Percentiles rank a stretch among this genome's conserved stretches.
These are phyloP conservation scores for Gambusia holbrooki DNA, from an alignment of 2,113 vertebrate genomes.

Conservation along the genomic window DNA sequence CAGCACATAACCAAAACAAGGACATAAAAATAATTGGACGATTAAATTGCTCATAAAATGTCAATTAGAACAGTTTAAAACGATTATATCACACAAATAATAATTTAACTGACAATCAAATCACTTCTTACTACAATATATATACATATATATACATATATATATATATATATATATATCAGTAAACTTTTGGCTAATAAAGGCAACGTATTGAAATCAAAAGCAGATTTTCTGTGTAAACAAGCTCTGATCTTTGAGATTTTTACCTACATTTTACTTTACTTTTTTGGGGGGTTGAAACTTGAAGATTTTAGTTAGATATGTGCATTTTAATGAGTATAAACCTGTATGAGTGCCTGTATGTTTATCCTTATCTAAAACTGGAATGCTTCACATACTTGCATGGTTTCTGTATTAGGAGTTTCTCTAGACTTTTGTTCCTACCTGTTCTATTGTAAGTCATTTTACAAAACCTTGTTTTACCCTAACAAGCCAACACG, in stretches of 20 bases:
- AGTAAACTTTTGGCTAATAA: background rate
- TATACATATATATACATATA: background rate
- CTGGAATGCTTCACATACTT: conserved; percentile 70
- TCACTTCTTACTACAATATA: background rate
- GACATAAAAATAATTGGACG: background rate
- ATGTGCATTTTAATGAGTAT: conserved; percentile 47
- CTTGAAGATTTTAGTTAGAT: conserved; percentile 37
- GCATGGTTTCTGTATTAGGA: conserved; percentile 68
- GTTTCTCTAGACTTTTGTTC: conserved; percentile 40
- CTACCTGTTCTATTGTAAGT: conserved; percentile 46
- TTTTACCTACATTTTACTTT: background rate
- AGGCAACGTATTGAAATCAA: background rate
- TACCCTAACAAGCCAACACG: background rate
- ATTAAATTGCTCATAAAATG: conserved; percentile 1
- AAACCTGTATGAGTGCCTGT: conserved; percentile 35
- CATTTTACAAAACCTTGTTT: conserved; percentile 18
- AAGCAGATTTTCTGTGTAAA: conserved; percentile 21
- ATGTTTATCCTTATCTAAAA: conserved; percentile 55
- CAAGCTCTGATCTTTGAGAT: conserved; percentile 35
- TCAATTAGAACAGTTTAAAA: background rate
- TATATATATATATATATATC: background rate
- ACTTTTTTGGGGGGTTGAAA: conserved; percentile 8
- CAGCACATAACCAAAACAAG: background rate
- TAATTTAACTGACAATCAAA: background rate
- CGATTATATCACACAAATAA: background rate